Base-by-base conservation (phyloP, 2,888 invertebrate species). In the Tortrix viridana region DNA sequence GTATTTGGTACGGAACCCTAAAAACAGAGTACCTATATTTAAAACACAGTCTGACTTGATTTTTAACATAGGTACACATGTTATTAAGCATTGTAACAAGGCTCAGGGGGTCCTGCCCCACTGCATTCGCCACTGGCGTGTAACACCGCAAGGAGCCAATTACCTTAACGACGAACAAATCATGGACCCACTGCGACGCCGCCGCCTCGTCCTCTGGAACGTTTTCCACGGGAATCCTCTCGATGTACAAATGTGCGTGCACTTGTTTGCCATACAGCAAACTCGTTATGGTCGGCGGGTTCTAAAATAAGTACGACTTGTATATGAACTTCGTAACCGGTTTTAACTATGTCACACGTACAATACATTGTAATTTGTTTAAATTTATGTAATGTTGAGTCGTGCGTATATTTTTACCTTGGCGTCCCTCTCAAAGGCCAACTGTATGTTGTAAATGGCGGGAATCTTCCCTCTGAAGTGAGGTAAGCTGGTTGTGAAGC, bases 401-500 rank as follows among this genome's bases (percentile, higher is more conserved):
- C 55, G 62, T 52, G 48, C 60, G 23, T 38, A 50, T 48, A 14
- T 60, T 54, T 71, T 66, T 79, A 94, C 94, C 80, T 93, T 92
- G 67, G 94, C 94, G 65, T 93, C 92, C 58, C 93, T 93, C 67
- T 93, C 95, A 74, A 96, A 96, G 4, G 94, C 95, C 67, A 97
- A 80, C 74, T 96, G 95, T 71, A 97, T 95, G 79, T 98, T 97
- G 80, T 97, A 97, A 66, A 98, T 94, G 23, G 96, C 97, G 4
- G 95, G 95, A 70, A 96, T 95, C 85, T 96, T 96, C 54, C 94
- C 96, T 77, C 95, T 94, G 83, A 98, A 94, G 70, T 96, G 94
- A 59, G 96, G 95, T 73, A 98, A 90, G 81, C 97, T 97, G 57
- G 97, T 95, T 0, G 95, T 95, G 81, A 99, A 99, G 2, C 99